Conservation (phyloP, 2,797 vertebrate genomes). For the Ctenopoma kingsleyae region DNA sequence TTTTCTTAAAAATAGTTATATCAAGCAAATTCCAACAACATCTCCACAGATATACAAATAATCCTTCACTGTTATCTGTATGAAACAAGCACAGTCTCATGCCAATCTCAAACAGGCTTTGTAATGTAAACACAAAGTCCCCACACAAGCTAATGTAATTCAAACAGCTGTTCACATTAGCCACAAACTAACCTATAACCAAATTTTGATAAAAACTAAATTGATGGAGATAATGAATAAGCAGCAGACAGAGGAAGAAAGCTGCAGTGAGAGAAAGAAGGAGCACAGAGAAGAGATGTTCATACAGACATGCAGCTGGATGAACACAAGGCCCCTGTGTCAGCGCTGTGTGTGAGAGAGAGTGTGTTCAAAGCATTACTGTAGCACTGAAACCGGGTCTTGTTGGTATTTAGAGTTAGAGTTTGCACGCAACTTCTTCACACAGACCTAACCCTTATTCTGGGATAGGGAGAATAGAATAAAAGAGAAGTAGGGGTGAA, state of each 20-base stretch:
- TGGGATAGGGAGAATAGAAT: constrained; percentile 3
- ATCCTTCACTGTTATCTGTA: constrained; percentile 31
- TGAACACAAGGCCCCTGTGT: constrained; percentile 80
- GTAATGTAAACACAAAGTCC: constrained; percentile 53
- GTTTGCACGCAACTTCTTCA: constrained; percentile 61
- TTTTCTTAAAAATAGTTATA: neutral
- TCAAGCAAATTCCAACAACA: neutral
- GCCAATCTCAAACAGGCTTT: constrained; percentile 26
- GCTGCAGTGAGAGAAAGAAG: constrained; percentile 51
- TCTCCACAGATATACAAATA: constrained; percentile 41
- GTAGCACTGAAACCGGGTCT: constrained; percentile 64
- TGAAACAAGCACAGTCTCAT: constrained; percentile 28
- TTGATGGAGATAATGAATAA: constrained; percentile 58
- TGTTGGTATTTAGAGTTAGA: constrained; percentile 66
- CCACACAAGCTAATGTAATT: constrained; percentile 46
- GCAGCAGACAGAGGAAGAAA: constrained; percentile 39
- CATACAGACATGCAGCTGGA: constrained; percentile 75
- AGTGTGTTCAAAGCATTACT: constrained; percentile 68
- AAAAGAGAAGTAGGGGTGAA: neutral
- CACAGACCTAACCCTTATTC: constrained; percentile 69
- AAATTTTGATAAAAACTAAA: neutral
- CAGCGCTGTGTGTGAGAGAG: constrained; percentile 44
- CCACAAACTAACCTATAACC: constrained; percentile 38
- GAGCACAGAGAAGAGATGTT: constrained; percentile 66
- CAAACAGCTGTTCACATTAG: constrained; percentile 38